Conservation (phyloP, 2,797 vertebrate species). For the Margarornis squamiger region DNA sequence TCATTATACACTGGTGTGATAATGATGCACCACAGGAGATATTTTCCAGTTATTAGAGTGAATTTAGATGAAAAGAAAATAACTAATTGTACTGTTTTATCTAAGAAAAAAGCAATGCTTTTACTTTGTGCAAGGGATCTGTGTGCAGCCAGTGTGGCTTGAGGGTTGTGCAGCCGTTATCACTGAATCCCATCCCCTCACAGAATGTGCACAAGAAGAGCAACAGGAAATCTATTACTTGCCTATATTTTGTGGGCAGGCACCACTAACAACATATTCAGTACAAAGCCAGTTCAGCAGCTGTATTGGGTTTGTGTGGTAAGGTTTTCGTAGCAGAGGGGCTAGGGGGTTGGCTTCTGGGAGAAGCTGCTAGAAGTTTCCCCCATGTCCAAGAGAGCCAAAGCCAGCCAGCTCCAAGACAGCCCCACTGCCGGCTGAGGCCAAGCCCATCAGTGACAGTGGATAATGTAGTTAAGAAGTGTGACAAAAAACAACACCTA, state of each 20-base stretch:
- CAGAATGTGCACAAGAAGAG: not conserved
- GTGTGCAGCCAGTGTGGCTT: not conserved
- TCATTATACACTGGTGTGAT: not conserved
- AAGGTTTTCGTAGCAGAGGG: not conserved
- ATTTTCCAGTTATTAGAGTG: not conserved
- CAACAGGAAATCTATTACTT: not conserved
- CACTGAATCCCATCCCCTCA: not conserved
- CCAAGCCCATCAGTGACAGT: fast-evolving
- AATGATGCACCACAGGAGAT: not conserved
- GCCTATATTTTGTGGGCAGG: not conserved
- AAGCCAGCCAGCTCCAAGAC: fast-evolving
- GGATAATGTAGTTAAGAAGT: not conserved
- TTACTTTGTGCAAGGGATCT: not conserved
- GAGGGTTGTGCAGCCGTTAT: not conserved
- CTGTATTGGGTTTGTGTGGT: not conserved
- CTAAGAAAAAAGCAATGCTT: not conserved
- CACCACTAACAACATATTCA: not conserved
- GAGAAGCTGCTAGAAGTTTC: not conserved
- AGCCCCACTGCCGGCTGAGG: no score
- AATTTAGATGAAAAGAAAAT: not conserved
- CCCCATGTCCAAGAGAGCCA: not conserved
- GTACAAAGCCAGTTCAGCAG: not conserved
- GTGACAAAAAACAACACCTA: not conserved
- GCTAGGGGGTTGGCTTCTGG: not conserved
- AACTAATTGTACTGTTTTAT: not conserved